phyloP scores from a whole-genome alignment of 2,113 vertebrate species.

The Ancistrus triradiatus region DNA sequence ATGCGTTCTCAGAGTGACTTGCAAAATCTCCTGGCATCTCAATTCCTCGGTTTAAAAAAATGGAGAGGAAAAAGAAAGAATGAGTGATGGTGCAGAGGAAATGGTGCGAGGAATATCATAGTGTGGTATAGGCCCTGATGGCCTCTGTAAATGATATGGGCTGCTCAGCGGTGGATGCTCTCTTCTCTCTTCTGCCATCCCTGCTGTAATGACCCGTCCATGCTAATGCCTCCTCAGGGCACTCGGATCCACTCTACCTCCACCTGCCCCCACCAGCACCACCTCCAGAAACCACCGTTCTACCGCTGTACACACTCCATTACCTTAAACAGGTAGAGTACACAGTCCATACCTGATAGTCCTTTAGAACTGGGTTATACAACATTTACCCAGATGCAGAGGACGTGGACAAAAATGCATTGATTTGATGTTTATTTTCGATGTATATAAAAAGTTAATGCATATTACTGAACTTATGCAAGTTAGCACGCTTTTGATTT shows the following conservation, averaged over 20 bases:
- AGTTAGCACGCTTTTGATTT: no score
- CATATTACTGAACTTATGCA: not conserved
- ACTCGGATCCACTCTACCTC: conserved; percentile 41
- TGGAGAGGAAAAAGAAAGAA: not conserved
- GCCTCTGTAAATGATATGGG: conserved; percentile 51
- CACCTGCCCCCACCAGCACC: conserved; percentile 34
- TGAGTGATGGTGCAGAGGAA: conserved; percentile 46
- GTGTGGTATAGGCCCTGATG: conserved; percentile 49
- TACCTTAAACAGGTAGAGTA: conserved; percentile 40
- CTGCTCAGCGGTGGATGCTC: conserved; percentile 48
- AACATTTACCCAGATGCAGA: conserved; percentile 18
- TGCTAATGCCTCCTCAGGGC: conserved; percentile 50
- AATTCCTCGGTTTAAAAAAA: conserved; percentile 38
- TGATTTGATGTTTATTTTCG: not conserved
- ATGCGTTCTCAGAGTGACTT: conserved; percentile 36
- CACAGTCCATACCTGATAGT: conserved; percentile 3
- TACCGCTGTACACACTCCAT: conserved; percentile 34
- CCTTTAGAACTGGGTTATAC: conserved; percentile 13
- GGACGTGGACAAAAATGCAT: conserved; percentile 6
- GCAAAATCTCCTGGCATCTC: conserved; percentile 40
- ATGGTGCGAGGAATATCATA: conserved; percentile 48
- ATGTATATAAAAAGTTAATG: not conserved
- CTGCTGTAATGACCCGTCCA: conserved; percentile 53
- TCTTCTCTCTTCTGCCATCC: conserved; percentile 48
- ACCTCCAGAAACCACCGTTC: conserved; percentile 26